Conservation (phyloP, 2,113 vertebrate genomes). For the Colinus virginianus region DNA sequence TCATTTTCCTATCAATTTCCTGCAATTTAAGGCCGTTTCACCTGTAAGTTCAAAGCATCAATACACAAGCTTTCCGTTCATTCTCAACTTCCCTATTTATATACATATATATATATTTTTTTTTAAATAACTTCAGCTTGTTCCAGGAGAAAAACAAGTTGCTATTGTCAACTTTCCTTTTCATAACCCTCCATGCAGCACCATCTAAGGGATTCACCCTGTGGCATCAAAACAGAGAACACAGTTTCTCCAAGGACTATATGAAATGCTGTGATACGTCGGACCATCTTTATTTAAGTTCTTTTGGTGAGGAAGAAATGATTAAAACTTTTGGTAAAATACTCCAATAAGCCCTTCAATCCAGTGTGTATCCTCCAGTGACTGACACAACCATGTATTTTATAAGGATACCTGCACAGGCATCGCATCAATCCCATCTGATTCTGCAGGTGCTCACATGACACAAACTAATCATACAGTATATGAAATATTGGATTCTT, state of each 20-base stretch:
- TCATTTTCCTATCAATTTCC: not conserved
- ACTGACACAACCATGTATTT: not conserved
- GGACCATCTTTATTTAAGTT: not conserved
- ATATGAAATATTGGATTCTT: not conserved
- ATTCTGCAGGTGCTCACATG: not conserved
- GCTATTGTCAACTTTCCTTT: not conserved
- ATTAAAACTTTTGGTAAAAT: not conserved
- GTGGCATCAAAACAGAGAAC: not conserved
- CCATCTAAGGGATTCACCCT: not conserved
- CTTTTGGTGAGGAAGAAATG: not conserved
- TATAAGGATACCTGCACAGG: not conserved
- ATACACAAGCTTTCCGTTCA: not conserved
- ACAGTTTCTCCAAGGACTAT: not conserved
- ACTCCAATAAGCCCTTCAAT: not conserved
- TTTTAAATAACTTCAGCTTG: not conserved
- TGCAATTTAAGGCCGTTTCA: not conserved
- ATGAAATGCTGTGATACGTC: not conserved
- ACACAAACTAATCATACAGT: not conserved
- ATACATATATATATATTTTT: not conserved
- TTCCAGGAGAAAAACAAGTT: constrained; percentile 23
- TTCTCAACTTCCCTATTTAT: not conserved
- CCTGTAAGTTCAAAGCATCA: not conserved
- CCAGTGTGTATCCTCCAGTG: not conserved
- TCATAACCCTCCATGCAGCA: not conserved
- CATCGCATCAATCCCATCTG: not conserved